phyloP scores from a whole-genome alignment of 2,888 invertebrate species.

The Tenthredo notha region DNA sequence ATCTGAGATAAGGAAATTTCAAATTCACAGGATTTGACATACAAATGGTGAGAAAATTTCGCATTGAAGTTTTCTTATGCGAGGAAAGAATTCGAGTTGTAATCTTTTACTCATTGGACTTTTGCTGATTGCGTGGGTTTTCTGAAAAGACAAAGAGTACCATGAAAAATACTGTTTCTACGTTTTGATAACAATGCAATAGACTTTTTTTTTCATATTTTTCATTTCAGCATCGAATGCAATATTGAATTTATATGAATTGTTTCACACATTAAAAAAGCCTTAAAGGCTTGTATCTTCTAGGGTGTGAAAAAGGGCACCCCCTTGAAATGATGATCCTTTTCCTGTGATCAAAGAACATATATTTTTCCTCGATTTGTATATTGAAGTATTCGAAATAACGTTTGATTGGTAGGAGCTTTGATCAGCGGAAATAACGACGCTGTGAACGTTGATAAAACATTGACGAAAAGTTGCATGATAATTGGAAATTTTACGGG shows the following conservation, averaged over 20 bases:
- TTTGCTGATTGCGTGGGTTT: neutral
- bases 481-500: slow-evolving; percentile 44
- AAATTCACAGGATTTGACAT: no score
- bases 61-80: no score
- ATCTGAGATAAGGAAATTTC: no score
- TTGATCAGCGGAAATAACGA: neutral
- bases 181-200: neutral
- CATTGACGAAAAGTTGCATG: neutral
- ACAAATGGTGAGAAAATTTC: no score
- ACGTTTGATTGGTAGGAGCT: neutral
- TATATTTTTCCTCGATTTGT: neutral
- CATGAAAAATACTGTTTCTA: neutral
- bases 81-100: no score
- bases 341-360: neutral
- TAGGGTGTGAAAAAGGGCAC: neutral
- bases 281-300: neutral
- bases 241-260: no score
- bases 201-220: neutral
- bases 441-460: slow-evolving; percentile 1
- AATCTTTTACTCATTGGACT: no score
- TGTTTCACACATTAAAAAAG: neutral
- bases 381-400: neutral
- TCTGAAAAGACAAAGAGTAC: neutral
- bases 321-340: neutral
- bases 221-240: neutral